Conservation (phyloP, 2,888 invertebrate species). For the Chymomyza caudatula region DNA sequence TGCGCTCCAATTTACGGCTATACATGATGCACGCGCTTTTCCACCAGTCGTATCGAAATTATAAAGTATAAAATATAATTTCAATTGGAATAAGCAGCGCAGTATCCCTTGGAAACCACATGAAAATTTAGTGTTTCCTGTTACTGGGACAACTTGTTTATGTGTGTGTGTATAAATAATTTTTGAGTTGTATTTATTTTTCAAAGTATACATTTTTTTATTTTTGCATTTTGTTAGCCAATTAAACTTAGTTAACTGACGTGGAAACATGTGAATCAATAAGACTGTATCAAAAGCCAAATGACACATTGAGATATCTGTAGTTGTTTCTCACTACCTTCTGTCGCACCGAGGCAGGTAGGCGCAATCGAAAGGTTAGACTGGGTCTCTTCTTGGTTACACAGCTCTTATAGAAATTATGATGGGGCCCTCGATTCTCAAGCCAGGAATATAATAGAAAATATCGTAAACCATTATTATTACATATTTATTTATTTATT, state of each 20-base stretch:
- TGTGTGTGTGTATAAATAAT: neutral
- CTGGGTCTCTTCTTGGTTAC: too few relatives aligned
- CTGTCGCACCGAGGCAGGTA: too few relatives aligned
- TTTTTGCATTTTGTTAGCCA: neutral
- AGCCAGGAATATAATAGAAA: too few relatives aligned
- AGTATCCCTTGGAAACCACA: neutral
- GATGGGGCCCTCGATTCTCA: too few relatives aligned
- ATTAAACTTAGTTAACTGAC: too few relatives aligned
- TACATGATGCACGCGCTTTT: constrained; percentile 50
- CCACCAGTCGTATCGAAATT: neutral
- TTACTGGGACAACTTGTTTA: neutral
- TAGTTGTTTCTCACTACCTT: too few relatives aligned
- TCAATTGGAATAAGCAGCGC: neutral
- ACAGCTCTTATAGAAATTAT: too few relatives aligned
- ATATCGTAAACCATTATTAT: constrained; percentile 3
- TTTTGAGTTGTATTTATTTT: neutral
- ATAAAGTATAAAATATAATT: neutral
- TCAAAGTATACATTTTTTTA: constrained; percentile 1
- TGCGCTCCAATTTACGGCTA: constrained; percentile 68
- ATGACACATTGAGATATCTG: too few relatives aligned
- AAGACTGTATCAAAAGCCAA: too few relatives aligned
- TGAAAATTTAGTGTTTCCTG: neutral
- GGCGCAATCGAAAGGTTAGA: too few relatives aligned
- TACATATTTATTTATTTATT: constrained; percentile 47
- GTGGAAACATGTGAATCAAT: too few relatives aligned